These are phyloP conservation scores for Platichthys stellatus DNA, from an alignment of 2,113 vertebrate species.

Conservation along the genomic window DNA sequence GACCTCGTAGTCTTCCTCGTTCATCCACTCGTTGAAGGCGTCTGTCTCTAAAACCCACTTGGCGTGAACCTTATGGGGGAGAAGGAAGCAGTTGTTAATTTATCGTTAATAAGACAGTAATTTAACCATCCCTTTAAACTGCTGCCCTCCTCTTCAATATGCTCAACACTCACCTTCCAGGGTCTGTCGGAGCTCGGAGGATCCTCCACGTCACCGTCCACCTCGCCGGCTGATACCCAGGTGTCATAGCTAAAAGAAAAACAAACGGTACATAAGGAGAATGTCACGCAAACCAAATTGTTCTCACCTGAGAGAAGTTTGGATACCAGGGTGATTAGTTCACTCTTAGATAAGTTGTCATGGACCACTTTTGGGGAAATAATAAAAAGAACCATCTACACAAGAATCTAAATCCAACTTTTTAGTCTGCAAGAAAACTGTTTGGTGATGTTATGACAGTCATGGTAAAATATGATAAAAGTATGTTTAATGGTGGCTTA, in stretches of 20 bases:
- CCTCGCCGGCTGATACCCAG: slow-evolving; percentile 91
- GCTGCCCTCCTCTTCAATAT: too few species aligned
- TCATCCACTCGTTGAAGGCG: slow-evolving; percentile 98
- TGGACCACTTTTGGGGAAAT: too few species aligned
- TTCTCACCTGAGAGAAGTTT: too few species aligned
- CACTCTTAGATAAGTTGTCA: too few species aligned
- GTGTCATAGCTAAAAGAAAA: slow-evolving; percentile 89
- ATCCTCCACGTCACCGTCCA: slow-evolving; percentile 94
- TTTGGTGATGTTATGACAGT: too few species aligned
- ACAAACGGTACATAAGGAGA: not conserved
- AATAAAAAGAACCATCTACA: too few species aligned
- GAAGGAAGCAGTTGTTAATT: not conserved
- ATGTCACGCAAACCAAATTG: too few species aligned
- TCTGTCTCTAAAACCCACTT: slow-evolving; percentile 97
- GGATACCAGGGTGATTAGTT: too few species aligned
- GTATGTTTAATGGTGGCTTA: not conserved
- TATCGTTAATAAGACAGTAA: not conserved
- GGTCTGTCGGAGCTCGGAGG: slow-evolving; percentile 91
- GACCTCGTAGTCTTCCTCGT: slow-evolving; percentile 97
- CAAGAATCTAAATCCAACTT: too few species aligned
- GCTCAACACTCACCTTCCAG: slow-evolving; percentile 88
- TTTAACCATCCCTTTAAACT: not conserved
- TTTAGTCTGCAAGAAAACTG: too few species aligned
- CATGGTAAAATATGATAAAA: too few species aligned
- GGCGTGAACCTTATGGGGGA: slow-evolving; percentile 88